A percentile compares a stretch with the other conserved stretches of the same genome.
Conservation (phyloP, 2,113 vertebrate genomes). For the Panurus biarmicus region DNA sequence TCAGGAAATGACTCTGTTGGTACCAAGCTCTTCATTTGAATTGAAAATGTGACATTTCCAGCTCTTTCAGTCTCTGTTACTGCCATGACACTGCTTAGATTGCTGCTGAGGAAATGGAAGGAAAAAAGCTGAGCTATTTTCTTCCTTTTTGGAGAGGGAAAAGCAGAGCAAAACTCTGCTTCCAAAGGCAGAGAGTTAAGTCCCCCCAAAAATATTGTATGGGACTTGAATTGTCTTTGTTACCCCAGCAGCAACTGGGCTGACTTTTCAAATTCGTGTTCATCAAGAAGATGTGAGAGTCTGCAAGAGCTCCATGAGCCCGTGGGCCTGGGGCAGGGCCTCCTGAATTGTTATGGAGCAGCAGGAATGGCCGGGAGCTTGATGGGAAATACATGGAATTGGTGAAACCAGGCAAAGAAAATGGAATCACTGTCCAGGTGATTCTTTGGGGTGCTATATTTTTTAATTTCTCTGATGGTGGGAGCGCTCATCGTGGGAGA, state of each 20-base stretch:
- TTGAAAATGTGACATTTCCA: not conserved
- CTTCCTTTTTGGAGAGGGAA: not conserved
- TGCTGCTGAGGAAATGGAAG: not conserved
- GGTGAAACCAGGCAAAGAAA: not conserved
- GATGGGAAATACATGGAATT: not conserved
- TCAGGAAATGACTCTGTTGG: not conserved
- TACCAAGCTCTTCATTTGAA: not conserved
- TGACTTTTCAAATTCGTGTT: not conserved
- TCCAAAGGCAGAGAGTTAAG: not conserved
- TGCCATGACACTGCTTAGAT: not conserved
- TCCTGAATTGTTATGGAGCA: rapidly evolving
- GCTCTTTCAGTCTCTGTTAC: not conserved
- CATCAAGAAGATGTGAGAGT: not conserved
- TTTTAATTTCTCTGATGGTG: not conserved
- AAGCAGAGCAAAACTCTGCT: not conserved
- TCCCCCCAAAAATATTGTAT: not conserved
- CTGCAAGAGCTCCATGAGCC: not conserved
- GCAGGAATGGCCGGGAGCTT: not conserved
- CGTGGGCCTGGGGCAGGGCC: not conserved
- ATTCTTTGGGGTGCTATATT: not conserved
- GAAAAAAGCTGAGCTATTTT: not conserved
- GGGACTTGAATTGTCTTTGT: not conserved
- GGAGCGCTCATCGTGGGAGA: not conserved
- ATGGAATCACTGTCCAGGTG: not conserved
- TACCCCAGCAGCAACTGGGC: not conserved